Evolutionary conservation across 2,113 vertebrate species (phyloP), one percentile per base, ranked within the genome.

Genomic region (Macrotus californicus): DNA sequence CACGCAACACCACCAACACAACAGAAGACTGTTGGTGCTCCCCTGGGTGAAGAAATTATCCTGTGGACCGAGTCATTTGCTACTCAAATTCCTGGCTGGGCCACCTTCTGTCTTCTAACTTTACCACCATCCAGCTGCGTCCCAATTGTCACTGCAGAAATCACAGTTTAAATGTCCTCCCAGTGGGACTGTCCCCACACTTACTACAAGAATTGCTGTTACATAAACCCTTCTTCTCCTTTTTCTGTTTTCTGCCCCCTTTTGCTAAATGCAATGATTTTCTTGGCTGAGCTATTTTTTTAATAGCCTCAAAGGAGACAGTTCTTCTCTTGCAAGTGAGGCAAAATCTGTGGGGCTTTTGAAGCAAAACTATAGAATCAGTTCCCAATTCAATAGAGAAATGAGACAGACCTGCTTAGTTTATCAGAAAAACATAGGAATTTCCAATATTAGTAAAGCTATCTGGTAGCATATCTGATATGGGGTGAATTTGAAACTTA

Each of bases 101-200:
- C 50, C 73, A 77, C 54, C 76, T 84, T 81, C 70, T 94, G 89
- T 70, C 72, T 91, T 70, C 2, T 8, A 91, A 50, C 36, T 54
- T 43, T 19, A 16, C 61, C 6, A 0, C 73, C 64, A 13, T 89
- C 87, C 84, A 86, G 87, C 73, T 96, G 94, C 64, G 70, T 61
- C 81, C 56, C 84, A 91, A 89, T 67, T 75, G 86, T 89, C 34
- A 34, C 75, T 82, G 86, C 48, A 95, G 64, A 89, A 95, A 70
- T 70, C 48, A 87, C 29, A 94, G 69, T 46, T 29, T 87, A 50
- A 96, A 70, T 64, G 12, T 93, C 61, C 18, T 94, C 69, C 93
- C 1, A 0, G 41, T 66, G 89, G 90, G 79, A 94, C 48, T 83
- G 79, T 94, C 82, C 80, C 52, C 73, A 77, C 2, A 61, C 19